Base-by-base conservation (phyloP, 2,113 vertebrate species). In the Strix uralensis region DNA sequence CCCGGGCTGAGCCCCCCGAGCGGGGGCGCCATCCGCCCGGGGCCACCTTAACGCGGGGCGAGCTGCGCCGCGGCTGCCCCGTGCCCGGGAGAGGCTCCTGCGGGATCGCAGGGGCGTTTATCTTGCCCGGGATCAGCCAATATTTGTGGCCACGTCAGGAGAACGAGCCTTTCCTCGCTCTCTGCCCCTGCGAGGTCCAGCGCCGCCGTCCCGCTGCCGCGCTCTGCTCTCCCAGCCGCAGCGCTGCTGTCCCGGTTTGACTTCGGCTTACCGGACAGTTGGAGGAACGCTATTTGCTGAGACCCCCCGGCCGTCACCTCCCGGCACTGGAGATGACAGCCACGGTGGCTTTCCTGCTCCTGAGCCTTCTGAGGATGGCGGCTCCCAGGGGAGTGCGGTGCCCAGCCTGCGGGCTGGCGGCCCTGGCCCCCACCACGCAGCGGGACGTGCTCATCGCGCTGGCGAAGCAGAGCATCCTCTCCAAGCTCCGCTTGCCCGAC, bases 391-490 rank as follows among this genome's bases (percentile, higher is more conserved):
- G 15, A 11, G 30, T 9, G 13, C 15, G 66, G 78, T 98, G 98
- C 73, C 95, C 95, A 6, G 97, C 98, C 23, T 99, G 99, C 36
- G 97, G 97, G 29, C 93, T 95, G 55, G 57, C 85, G 1, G 40
- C 95, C 62, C 93, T 98, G 98, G 98, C 98, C 34, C 98, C 96
- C 21, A 94, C 94, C 15, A 67, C 83, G 8, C 98, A 98, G 77
- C 95, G 99, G 91, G 97, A 93, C 44, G 85, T 98, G 88, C 98
- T 99, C 92, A 81, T 98, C 13, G 97, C 98, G 4, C 69, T 99
- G 57, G 99, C 98, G 59, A 99, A 99, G 96, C 98, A 97, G 96
- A 99, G 98, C 94, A 99, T 99, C 94, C 97, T 99, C 90, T 97
- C 98, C 88, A 99, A 99, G 86, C 96, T 99, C 59, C 98, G 97